Evolutionary conservation across 2,888 invertebrate genomes (phyloP).

Genomic region (Agriopis leucophaearia): DNA sequence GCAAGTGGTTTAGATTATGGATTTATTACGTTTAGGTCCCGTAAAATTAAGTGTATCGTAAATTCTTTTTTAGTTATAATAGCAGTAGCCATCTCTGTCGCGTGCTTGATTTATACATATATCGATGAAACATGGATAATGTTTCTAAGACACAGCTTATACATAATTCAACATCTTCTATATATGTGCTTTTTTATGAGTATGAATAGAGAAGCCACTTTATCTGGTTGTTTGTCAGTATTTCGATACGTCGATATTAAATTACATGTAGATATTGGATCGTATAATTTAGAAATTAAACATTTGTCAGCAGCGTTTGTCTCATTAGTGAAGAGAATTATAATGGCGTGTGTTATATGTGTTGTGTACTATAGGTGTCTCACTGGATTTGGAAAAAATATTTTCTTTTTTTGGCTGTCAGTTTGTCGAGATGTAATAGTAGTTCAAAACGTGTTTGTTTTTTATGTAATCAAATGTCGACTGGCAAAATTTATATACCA

Average conservation of each 20-base stretch:
- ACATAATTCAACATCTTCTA: neutral
- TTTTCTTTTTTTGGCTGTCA: neutral
- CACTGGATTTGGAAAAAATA: neutral
- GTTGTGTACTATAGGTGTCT: neutral
- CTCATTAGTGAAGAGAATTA: neutral
- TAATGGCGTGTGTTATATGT: neutral
- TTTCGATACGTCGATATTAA: neutral
- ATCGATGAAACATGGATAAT: neutral
- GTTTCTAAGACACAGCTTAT: neutral
- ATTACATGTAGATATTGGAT: neutral
- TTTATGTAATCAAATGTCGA: neutral
- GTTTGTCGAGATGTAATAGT: neutral
- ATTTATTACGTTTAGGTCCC: neutral
- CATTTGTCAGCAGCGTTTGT: neutral
- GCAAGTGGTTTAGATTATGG: neutral
- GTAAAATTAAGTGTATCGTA: neutral
- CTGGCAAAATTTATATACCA: neutral
- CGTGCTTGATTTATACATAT: neutral
- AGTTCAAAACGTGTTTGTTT: neutral
- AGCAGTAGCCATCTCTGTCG: neutral
- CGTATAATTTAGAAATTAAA: slow-evolving; percentile 1
- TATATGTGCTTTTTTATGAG: neutral
- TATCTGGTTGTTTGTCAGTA: slow-evolving; percentile 2
- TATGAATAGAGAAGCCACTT: neutral
- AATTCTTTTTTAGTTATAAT: neutral